Percentiles rank a stretch among this genome's conserved stretches.
Evolutionary conservation across 2,888 invertebrate species (phyloP).

Genomic region (Apotomis turbidana): DNA sequence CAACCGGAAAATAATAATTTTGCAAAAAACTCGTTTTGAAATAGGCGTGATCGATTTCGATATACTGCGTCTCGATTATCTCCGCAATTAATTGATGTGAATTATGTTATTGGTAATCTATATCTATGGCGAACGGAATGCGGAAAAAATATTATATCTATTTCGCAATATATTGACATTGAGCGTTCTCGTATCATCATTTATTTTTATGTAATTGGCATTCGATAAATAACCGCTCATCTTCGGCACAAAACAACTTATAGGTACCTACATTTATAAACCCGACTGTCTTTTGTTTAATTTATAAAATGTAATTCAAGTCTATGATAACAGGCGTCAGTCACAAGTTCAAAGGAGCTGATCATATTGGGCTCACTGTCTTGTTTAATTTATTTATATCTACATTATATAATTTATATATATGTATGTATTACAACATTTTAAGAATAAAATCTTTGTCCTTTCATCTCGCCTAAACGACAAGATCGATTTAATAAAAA

Average conservation of each 20-base stretch:
- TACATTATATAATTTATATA: too few relatives aligned
- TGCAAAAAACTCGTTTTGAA: conserved; percentile 7
- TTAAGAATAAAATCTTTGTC: too few relatives aligned
- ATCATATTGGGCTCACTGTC: too few relatives aligned
- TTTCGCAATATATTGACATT: conserved; percentile 13
- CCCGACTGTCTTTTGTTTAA: too few relatives aligned
- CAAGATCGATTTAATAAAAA: too few relatives aligned
- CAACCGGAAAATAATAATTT: background rate
- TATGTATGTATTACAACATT: too few relatives aligned
- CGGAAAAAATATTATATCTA: conserved; percentile 24
- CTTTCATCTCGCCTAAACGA: too few relatives aligned
- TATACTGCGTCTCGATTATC: conserved; percentile 13
- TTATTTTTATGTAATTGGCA: background rate
- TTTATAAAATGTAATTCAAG: too few relatives aligned
- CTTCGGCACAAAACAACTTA: background rate
- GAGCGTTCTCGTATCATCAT: conserved; percentile 1
- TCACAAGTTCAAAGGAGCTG: too few relatives aligned
- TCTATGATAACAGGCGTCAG: background rate
- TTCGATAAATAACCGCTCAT: background rate
- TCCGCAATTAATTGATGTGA: conserved; percentile 19
- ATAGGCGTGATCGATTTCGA: background rate
- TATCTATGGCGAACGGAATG: conserved; percentile 21
- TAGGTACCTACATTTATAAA: background rate
- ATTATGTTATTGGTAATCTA: conserved; percentile 10
- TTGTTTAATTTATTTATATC: too few relatives aligned